Conservation (phyloP, 2,113 vertebrate genomes). For the Pachypanchax playfairii region DNA sequence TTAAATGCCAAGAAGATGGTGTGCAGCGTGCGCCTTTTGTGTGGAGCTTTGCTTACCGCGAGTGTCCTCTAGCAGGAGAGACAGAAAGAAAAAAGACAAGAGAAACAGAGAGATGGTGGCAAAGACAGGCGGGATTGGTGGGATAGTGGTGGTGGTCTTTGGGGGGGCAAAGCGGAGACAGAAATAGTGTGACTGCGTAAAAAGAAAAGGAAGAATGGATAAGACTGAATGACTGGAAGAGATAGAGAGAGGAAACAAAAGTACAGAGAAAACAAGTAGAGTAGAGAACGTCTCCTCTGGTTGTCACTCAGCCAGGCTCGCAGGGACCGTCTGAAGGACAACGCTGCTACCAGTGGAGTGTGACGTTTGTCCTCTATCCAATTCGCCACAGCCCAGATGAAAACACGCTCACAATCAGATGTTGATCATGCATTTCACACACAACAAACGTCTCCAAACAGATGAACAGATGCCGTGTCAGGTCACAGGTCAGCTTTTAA, state of each 20-base stretch:
- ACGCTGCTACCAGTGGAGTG: slow-evolving; percentile 71
- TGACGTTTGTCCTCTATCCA: slow-evolving; percentile 73
- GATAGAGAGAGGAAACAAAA: slow-evolving; percentile 36
- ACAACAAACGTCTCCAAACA: slow-evolving; percentile 29
- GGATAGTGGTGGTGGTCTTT: too few relatives aligned
- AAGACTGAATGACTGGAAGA: slow-evolving; percentile 51
- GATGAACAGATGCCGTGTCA: too few relatives aligned
- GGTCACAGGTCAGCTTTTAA: too few relatives aligned
- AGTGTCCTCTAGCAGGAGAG: slow-evolving; percentile 73
- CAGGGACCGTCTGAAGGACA: slow-evolving; percentile 75
- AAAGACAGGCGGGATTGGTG: slow-evolving; percentile 39
- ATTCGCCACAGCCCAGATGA: slow-evolving; percentile 65
- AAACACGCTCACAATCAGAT: slow-evolving; percentile 69
- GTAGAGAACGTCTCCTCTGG: slow-evolving; percentile 71
- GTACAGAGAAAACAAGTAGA: slow-evolving; percentile 51
- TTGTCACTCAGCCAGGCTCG: slow-evolving; percentile 68
- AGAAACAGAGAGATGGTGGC: slow-evolving; percentile 42
- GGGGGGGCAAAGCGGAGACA: slow-evolving; percentile 45
- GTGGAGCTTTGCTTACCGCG: slow-evolving; percentile 72
- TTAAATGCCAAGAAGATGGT: slow-evolving; percentile 82
- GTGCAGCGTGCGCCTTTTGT: slow-evolving; percentile 75
- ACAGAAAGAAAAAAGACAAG: slow-evolving; percentile 53
- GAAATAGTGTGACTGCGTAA: slow-evolving; percentile 61
- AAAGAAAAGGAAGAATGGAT: slow-evolving; percentile 58
- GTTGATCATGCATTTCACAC: slow-evolving; percentile 59